Evolutionary conservation across 2,113 vertebrate species (phyloP).

Genomic region (Orcinus orca): DNA sequence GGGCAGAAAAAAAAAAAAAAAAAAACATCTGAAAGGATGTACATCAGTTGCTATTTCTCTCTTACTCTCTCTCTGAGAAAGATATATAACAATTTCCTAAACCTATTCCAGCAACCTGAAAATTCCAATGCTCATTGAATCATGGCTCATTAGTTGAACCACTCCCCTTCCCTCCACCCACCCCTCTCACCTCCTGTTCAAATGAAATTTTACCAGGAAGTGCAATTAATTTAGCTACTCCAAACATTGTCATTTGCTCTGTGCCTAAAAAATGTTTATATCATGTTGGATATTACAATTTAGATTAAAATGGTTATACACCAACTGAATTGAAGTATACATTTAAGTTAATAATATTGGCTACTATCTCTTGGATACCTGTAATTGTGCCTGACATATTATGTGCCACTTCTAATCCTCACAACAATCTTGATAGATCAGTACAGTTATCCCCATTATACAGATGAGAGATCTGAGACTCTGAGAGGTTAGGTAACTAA

Average conservation of each 20-base stretch:
- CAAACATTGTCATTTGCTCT: not conserved
- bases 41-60: not conserved
- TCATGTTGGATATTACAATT: not conserved
- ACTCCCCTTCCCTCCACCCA: not conserved
- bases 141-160: not conserved
- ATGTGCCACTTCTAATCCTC: not conserved
- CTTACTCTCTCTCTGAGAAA: not conserved
- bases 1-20: not conserved
- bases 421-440: not conserved
- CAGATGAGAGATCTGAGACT: not conserved
- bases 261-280: not conserved
- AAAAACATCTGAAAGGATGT: not conserved
- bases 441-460: not conserved
- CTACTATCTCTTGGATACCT: not conserved
- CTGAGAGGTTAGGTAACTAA: not conserved
- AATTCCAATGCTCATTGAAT: not conserved
- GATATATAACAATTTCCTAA: not conserved
- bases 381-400: not conserved
- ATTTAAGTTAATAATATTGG: not conserved
- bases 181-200: not conserved
- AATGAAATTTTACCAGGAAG: not conserved
- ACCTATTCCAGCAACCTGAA: not conserved
- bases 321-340: not conserved
- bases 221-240: not conserved
- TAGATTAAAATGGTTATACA: not conserved